These are phyloP conservation scores for Oreocharis arfaki DNA, from an alignment of 2,113 vertebrate genomes.

Conservation along the genomic window DNA sequence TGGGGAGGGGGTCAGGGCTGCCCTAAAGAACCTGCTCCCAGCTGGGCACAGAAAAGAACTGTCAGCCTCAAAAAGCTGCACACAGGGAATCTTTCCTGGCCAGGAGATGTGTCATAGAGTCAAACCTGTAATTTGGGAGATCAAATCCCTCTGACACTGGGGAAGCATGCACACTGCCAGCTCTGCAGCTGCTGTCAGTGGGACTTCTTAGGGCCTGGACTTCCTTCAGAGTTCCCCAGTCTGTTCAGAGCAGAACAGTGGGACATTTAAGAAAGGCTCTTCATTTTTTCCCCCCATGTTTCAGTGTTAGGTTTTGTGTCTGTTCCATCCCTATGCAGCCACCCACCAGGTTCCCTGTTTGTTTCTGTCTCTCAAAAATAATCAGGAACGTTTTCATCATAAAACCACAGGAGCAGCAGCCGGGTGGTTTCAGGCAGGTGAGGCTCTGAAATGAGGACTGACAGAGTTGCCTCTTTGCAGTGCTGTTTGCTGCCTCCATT, in stretches of 20 bases:
- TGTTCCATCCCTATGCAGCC: not conserved
- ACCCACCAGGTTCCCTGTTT: not conserved
- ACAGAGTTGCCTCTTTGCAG: not conserved
- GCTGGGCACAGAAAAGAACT: not conserved
- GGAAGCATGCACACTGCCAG: not conserved
- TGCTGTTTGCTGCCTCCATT: not conserved
- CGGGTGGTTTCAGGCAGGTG: not conserved
- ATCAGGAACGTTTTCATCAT: not conserved
- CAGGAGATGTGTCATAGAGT: not conserved
- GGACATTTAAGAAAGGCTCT: not conserved
- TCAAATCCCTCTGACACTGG: not conserved
- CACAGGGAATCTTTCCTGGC: not conserved
- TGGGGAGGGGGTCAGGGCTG: not conserved
- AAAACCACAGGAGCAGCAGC: not conserved
- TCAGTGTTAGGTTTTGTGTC: not conserved
- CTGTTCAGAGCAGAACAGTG: not conserved
- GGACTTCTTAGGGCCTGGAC: not conserved
- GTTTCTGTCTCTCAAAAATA: not conserved
- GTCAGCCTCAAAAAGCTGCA: not conserved
- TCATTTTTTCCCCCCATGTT: rapidly evolving
- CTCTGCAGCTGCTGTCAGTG: not conserved
- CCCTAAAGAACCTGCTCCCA: not conserved
- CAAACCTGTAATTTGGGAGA: not conserved
- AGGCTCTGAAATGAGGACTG: not conserved
- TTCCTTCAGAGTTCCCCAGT: not conserved